These are phyloP conservation scores for Flexamia atlantica DNA, from an alignment of 2,888 invertebrate genomes.

Conservation along the genomic window DNA sequence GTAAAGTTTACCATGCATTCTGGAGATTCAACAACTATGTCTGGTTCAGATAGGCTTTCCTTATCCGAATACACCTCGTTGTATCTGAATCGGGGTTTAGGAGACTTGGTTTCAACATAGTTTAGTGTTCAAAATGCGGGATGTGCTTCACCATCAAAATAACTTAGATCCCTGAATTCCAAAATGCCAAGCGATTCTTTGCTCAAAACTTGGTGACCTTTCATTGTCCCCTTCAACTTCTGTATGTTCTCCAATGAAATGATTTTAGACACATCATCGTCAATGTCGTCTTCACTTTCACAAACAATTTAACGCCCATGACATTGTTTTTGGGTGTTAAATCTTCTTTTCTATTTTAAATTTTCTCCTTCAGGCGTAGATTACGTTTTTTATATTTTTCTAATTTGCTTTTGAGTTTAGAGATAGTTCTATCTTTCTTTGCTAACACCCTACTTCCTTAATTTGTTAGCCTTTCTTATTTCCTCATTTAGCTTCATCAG, in stretches of 20 bases:
- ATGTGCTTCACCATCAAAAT: conserved; percentile 35
- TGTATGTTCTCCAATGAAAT: not conserved
- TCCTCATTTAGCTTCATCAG: too few relatives aligned
- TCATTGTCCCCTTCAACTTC: conserved; percentile 48
- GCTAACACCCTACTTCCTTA: too few relatives aligned
- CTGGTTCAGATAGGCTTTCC: conserved; percentile 3
- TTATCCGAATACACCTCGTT: conserved; percentile 32
- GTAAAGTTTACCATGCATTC: not conserved
- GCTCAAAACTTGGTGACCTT: conserved; percentile 36
- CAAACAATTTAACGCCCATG: conserved; percentile 6
- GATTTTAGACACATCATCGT: not conserved
- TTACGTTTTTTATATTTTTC: too few relatives aligned
- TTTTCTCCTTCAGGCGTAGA: too few relatives aligned
- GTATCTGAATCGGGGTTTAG: not conserved
- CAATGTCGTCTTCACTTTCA: conserved; percentile 1
- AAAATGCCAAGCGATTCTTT: conserved; percentile 38
- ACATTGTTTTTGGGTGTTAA: too few relatives aligned
- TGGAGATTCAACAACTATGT: not conserved
- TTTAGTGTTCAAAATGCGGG: conserved; percentile 20
- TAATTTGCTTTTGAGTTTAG: too few relatives aligned
- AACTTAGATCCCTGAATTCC: conserved; percentile 31
- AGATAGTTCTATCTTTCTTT: too few relatives aligned
- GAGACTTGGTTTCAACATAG: not conserved
- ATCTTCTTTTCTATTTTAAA: too few relatives aligned
- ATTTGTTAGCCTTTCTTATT: too few relatives aligned